Conservation (phyloP, 2,797 vertebrate species). For the Lophius americanus region DNA sequence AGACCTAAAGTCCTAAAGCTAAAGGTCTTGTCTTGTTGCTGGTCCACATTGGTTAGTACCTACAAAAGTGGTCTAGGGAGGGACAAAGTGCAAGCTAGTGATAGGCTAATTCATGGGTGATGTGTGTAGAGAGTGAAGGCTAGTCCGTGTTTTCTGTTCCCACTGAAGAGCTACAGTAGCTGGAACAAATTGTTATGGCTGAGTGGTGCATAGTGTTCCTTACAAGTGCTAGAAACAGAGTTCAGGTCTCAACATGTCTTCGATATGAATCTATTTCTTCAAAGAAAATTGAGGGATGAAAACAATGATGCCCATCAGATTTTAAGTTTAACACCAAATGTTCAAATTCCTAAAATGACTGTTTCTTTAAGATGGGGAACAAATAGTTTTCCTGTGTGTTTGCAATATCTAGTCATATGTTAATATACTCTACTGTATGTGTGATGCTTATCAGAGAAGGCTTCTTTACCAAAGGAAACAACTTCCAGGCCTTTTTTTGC, state of each 20-base stretch:
- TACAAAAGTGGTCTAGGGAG: too few species aligned
- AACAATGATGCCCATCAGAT: conserved; percentile 15
- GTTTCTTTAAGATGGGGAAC: conserved; percentile 45
- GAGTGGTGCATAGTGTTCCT: too few species aligned
- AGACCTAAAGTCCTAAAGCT: too few species aligned
- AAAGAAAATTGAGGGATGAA: conserved; percentile 6
- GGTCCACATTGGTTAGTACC: too few species aligned
- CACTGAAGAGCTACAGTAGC: too few species aligned
- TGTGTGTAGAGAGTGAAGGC: too few species aligned
- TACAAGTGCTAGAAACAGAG: too few species aligned
- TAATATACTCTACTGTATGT: conserved; percentile 11
- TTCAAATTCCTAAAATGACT: conserved; percentile 14
- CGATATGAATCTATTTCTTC: neutral
- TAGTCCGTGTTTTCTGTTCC: too few species aligned
- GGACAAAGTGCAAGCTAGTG: too few species aligned
- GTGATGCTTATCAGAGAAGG: conserved; percentile 12
- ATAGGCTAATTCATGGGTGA: too few species aligned
- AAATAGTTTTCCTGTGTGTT: conserved; percentile 30
- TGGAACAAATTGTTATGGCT: too few species aligned
- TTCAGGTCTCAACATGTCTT: conserved; percentile 9
- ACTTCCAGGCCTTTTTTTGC: conserved; percentile 10
- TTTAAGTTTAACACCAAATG: conserved; percentile 17
- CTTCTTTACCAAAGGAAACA: conserved; percentile 39
- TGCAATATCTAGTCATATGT: conserved; percentile 32
- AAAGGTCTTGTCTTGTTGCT: too few species aligned